phyloP scores from a whole-genome alignment of 2,888 invertebrate species.

The Orthosia cruda region DNA sequence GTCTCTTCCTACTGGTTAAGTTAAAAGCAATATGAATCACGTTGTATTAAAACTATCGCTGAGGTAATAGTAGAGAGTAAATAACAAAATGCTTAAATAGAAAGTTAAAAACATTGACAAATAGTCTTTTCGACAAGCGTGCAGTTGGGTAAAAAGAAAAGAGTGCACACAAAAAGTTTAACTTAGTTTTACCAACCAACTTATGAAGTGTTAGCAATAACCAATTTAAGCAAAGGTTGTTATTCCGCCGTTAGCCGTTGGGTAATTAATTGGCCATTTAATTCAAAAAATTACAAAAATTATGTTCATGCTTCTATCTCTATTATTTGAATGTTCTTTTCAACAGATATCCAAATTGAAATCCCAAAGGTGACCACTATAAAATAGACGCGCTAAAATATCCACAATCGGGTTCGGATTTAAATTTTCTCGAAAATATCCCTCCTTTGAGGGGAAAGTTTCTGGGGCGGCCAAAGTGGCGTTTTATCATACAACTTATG shows the following conservation, averaged over 20 bases:
- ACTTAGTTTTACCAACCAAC: too few species aligned
- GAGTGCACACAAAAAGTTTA: too few species aligned
- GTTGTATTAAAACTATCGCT: not conserved
- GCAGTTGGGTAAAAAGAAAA: too few species aligned
- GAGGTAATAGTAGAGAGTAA: not conserved
- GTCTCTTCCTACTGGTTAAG: not conserved
- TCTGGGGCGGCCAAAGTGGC: conserved; percentile 67
- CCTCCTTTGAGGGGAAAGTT: conserved; percentile 68
- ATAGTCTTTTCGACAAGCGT: too few species aligned
- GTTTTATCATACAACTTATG: conserved; percentile 75
- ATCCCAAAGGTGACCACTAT: conserved; percentile 40
- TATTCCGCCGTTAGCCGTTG: not conserved
- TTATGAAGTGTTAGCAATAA: not conserved
- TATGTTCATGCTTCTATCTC: not conserved
- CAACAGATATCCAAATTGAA: conserved; percentile 18
- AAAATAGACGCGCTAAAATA: conserved; percentile 55
- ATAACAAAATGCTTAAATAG: too few species aligned
- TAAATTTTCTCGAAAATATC: conserved; percentile 72
- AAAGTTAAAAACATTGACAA: too few species aligned
- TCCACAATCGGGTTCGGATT: conserved; percentile 60
- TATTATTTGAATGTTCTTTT: not conserved
- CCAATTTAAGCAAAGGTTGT: not conserved
- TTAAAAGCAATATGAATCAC: not conserved
- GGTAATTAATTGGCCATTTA: too few species aligned
- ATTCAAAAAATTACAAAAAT: not conserved